Evolutionary conservation across 2,113 vertebrate species (phyloP), one percentile per base, ranked within the genome.

Genomic region (Rhipidura dahli): DNA sequence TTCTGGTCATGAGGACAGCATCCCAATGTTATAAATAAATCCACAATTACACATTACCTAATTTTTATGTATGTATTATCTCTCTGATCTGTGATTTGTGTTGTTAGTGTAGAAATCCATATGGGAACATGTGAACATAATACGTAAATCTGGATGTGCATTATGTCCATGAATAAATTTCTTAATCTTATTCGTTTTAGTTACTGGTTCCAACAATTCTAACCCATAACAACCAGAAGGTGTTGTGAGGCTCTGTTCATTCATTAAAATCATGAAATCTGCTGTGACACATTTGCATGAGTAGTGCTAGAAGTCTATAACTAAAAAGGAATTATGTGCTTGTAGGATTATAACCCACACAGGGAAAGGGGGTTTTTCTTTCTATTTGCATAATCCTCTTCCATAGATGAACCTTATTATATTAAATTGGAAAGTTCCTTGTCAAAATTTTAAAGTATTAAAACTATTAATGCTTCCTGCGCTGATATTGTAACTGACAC

Each of bases 231-330:
- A 89, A 63, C 66, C 91, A 95, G 84, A 79, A 91, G 61, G 82
- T 90, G 45, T 87, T 95, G 33, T 76, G n/a, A 94, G 45, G 70
- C 37, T 91, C 71, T 79, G 11, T 57, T 96, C 78, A 90, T 95
- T 91, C 94, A 91, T 73, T 96, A 90, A 85, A 94, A 87, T 9
- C 63, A 77, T 59, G 42, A 96, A 95, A 91, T 90, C 78, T 94
- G 84, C 89, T 89, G n/a, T 96, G 69, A 76, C 65, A 89, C 60
- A 68, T 89, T 87, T 79, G 10, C 57, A 60, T 60, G 37, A 85
- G 57, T 11, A 82, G n/a, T 65, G 30, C 22, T 87, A 76, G 26
- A 87, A 83, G 7, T 76, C 70, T 91, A 6, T 50, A 87, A 53
- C 40, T 15, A 53, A 64, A 63, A 56, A 72, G 70, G 60, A 72